A percentile compares a stretch with the other conserved stretches of the same genome.
Evolutionary conservation across 2,113 vertebrate genomes (phyloP).

Genomic region (Mola mola): DNA sequence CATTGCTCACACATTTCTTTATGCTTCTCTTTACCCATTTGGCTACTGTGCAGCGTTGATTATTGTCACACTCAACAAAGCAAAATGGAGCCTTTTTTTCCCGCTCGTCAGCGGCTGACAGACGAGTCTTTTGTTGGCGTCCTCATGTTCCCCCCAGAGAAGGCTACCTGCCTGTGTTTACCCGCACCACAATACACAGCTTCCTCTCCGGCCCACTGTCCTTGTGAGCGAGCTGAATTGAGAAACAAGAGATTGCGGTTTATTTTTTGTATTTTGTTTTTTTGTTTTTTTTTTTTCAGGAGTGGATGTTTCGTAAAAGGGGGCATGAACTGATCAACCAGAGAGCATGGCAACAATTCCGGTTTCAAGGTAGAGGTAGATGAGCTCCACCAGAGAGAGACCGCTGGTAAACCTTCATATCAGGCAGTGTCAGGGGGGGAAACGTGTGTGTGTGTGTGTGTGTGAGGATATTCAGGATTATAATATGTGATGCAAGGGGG

Average conservation of each 20-base stretch:
- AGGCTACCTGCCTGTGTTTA: constrained; percentile 4
- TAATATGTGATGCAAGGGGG: constrained; percentile 1
- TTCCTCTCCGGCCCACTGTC: constrained; percentile 8
- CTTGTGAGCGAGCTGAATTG: constrained; percentile 14
- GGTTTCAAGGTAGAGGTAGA: constrained; percentile 52
- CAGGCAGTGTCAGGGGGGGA: constrained; percentile 56
- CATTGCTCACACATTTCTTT: constrained; percentile 18
- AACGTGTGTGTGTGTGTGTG: constrained; percentile 13
- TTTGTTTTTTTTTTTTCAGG: constrained; percentile 32
- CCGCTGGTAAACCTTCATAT: constrained; percentile 60
- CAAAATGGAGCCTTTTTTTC: neutral
- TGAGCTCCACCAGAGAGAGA: constrained; percentile 56
- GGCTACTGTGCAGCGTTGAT: neutral
- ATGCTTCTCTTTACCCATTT: neutral
- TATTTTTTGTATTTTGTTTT: too few species aligned
- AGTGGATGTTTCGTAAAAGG: constrained; percentile 49
- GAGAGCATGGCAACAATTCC: constrained; percentile 26
- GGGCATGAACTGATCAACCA: constrained; percentile 21
- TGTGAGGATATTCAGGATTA: constrained; percentile 30
- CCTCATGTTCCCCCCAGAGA: constrained; percentile 4
- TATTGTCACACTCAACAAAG: constrained; percentile 18
- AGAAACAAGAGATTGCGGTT: constrained; percentile 26
- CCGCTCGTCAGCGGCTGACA: constrained; percentile 12
- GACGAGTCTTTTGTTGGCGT: constrained; percentile 18
- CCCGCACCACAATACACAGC: neutral